These are phyloP conservation scores for Rotaria socialis DNA, from an alignment of 2,888 invertebrate genomes.

Conservation along the genomic window DNA sequence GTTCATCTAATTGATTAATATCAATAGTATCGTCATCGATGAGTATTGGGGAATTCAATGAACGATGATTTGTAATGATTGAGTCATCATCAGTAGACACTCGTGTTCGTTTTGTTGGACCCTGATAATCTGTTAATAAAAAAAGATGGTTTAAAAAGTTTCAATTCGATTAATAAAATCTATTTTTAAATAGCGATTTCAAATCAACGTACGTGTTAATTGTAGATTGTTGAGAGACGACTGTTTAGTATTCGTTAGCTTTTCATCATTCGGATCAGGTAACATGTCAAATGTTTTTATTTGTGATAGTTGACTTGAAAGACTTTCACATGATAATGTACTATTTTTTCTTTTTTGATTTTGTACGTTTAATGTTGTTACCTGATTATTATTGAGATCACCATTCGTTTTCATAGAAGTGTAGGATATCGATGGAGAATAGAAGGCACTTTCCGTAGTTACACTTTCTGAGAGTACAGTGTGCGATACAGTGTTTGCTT, in stretches of 20 bases:
- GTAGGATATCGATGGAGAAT: neutral
- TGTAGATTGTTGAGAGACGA: neutral
- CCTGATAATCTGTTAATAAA: neutral
- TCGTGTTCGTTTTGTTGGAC: neutral
- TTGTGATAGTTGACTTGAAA: neutral
- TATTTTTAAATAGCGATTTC: too few species aligned
- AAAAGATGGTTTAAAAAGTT: neutral
- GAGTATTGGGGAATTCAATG: neutral
- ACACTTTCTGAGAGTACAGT: neutral
- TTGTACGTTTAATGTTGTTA: neutral
- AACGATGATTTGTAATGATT: neutral
- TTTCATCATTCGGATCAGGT: neutral
- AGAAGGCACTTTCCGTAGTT: neutral
- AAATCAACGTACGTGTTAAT: neutral
- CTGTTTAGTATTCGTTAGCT: neutral
- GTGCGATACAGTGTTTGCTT: neutral
- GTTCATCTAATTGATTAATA: neutral
- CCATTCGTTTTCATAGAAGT: neutral
- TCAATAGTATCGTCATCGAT: neutral
- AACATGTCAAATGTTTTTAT: neutral
- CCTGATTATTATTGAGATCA: slow-evolving; percentile 15
- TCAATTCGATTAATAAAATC: neutral
- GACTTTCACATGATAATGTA: neutral
- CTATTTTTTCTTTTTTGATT: neutral
- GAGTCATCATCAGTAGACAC: neutral